These are phyloP conservation scores for Hemiprocne comata DNA, from an alignment of 2,113 vertebrate genomes.

Conservation along the genomic window DNA sequence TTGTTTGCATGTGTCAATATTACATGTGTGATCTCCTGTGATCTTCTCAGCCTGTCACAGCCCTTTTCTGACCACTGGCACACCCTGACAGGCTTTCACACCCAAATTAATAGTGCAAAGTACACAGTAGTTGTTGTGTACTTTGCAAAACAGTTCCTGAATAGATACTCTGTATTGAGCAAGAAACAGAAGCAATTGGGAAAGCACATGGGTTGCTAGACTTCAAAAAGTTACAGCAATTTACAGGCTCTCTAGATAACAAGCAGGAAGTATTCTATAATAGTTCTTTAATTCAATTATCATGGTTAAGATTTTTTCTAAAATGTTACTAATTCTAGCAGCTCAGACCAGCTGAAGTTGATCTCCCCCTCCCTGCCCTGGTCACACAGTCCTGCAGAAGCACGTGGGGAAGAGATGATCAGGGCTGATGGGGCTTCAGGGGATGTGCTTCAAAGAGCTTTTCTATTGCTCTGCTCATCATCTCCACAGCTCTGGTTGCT, in stretches of 20 bases:
- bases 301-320: neutral
- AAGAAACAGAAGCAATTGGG: neutral
- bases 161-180: neutral
- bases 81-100: neutral
- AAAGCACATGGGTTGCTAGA: neutral
- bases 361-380: neutral
- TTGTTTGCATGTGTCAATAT: rapidly evolving
- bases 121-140: no score
- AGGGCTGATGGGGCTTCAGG: neutral
- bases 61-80: neutral
- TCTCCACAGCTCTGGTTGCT: neutral
- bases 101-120: neutral
- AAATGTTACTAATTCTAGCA: neutral
- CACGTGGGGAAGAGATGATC: rapidly evolving
- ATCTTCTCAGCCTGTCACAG: neutral
- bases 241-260: neutral
- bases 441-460: neutral
- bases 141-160: neutral
- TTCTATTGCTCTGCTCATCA: neutral
- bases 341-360: neutral
- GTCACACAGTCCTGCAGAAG: neutral
- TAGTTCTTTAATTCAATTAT: neutral
- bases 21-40: neutral
- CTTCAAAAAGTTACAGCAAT: neutral
- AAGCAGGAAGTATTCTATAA: neutral